phyloP scores from a whole-genome alignment of 2,888 invertebrate species.

The Synanthedon myopaeformis region DNA sequence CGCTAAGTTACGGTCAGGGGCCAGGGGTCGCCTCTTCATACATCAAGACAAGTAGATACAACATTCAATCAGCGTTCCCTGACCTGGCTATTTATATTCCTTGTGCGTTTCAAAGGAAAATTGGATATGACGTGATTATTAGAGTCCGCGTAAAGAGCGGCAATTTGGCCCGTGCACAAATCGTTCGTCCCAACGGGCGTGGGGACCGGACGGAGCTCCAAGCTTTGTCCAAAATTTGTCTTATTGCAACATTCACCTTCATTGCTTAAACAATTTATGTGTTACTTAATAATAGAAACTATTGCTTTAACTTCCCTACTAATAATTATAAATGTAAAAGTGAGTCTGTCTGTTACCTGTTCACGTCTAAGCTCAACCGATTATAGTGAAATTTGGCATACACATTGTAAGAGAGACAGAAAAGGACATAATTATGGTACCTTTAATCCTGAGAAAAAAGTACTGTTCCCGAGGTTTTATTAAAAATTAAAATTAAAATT shows the following conservation, averaged over 20 bases:
- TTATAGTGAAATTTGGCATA: no score
- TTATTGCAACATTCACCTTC: conserved; percentile 1
- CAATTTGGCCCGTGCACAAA: conserved; percentile 58
- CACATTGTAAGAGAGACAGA: no score
- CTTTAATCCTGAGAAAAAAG: no score
- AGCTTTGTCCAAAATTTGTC: conserved; percentile 26
- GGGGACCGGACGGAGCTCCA: conserved; percentile 28
- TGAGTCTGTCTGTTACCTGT: no score
- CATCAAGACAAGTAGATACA: not conserved
- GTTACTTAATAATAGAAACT: no score
- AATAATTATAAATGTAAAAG: no score
- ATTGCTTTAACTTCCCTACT: no score
- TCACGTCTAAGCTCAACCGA: no score
- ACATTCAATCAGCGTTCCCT: conserved; percentile 37
- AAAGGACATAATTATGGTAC: no score
- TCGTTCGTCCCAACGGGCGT: conserved; percentile 45
- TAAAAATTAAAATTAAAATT: no score
- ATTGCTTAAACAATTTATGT: conserved; percentile 2
- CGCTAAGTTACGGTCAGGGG: no score
- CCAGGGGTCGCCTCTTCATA: not conserved
- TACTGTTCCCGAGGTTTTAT: no score
- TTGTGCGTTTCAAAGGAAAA: conserved; percentile 44
- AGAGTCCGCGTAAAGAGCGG: conserved; percentile 58
- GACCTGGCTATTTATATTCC: conserved; percentile 44
- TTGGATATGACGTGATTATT: conserved; percentile 67